These are phyloP conservation scores for Teleiodes luculella DNA, from an alignment of 2,888 invertebrate species.

Conservation along the genomic window DNA sequence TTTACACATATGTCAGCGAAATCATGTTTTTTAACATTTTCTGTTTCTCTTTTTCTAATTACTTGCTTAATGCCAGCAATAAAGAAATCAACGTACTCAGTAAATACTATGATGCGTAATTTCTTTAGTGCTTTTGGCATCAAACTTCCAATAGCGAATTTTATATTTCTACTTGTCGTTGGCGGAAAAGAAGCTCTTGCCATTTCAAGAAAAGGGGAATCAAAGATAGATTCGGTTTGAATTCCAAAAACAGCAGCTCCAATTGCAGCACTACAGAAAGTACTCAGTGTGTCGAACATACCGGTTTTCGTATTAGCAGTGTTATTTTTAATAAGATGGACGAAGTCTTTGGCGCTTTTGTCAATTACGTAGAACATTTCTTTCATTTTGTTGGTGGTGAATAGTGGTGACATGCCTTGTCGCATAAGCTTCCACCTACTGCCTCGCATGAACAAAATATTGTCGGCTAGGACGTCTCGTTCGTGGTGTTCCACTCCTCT, in stretches of 20 bases:
- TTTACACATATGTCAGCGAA: constrained; percentile 52
- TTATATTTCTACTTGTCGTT: constrained; percentile 21
- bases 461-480: constrained; percentile 29
- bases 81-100: constrained; percentile 45
- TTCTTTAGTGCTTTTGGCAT: constrained; percentile 26
- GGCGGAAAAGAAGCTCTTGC: constrained; percentile 19
- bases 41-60: constrained; percentile 40
- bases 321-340: constrained; percentile 28
- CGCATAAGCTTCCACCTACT: constrained; percentile 33
- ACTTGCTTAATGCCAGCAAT: constrained; percentile 50
- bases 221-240: constrained; percentile 40
- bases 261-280: constrained; percentile 36
- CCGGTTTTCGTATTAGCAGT: constrained; percentile 38
- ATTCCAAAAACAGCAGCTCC: constrained; percentile 52
- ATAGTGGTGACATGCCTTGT: constrained; percentile 43
- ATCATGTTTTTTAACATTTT: constrained; percentile 45
- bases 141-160: constrained; percentile 24
- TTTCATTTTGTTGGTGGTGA: constrained; percentile 41
- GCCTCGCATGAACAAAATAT: constrained; percentile 29
- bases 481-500: constrained; percentile 26
- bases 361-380: constrained; percentile 42
- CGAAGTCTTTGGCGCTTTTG: constrained; percentile 36
- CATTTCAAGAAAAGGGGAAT: constrained; percentile 44
- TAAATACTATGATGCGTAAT: constrained; percentile 41
- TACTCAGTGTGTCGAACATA: constrained; percentile 25